A percentile compares a stretch with the other conserved stretches of the same genome.
These are phyloP conservation scores for Sparidentex hasta DNA, from an alignment of 2,797 vertebrate genomes.

Conservation along the genomic window DNA sequence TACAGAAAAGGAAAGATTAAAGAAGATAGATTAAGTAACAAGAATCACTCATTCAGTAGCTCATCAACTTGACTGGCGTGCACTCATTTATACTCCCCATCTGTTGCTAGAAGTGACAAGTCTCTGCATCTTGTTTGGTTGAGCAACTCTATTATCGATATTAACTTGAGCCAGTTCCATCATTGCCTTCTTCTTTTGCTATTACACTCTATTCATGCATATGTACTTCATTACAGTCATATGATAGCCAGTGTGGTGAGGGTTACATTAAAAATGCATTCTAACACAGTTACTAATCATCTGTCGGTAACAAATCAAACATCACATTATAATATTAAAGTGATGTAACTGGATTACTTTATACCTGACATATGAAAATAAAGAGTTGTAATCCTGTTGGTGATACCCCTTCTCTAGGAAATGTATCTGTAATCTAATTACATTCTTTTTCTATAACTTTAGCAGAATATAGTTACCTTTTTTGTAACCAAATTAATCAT, in stretches of 20 bases:
- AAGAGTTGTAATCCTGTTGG: too few relatives aligned
- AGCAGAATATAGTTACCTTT: too few relatives aligned
- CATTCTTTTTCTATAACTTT: too few relatives aligned
- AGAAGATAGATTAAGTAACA: not conserved
- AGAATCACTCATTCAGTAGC: not conserved
- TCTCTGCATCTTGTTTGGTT: not conserved
- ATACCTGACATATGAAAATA: too few relatives aligned
- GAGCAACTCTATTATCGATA: not conserved
- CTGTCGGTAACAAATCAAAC: too few relatives aligned
- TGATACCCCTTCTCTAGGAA: too few relatives aligned
- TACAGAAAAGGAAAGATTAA: not conserved
- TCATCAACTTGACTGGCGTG: not conserved
- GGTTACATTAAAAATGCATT: too few relatives aligned
- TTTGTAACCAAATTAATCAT: too few relatives aligned
- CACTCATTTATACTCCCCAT: slow-evolving; percentile 15
- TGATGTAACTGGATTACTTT: too few relatives aligned
- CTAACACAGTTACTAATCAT: too few relatives aligned
- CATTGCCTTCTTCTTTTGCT: not conserved
- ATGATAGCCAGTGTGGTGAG: not conserved
- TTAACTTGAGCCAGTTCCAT: not conserved
- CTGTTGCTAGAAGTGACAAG: slow-evolving; percentile 22
- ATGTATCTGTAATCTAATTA: too few relatives aligned
- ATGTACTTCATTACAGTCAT: not conserved
- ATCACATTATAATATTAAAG: too few relatives aligned
- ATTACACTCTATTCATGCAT: not conserved